Conservation (phyloP, 2,797 vertebrate species). For the Linurgus olivaceus region DNA sequence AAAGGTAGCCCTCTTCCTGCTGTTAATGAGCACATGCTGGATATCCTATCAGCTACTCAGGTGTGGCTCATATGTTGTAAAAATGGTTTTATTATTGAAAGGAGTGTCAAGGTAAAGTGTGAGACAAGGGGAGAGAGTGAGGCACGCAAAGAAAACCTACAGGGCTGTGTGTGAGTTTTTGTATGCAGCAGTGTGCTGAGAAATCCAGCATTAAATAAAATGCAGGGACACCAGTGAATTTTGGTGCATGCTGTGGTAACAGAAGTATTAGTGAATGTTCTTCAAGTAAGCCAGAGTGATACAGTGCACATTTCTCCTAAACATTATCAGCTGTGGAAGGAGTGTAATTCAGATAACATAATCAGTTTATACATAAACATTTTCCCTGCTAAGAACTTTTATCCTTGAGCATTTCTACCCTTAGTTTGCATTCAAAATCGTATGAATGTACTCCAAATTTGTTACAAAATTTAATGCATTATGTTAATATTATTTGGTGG, state of each 20-base stretch:
- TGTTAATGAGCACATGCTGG: not conserved
- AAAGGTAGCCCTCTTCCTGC: not conserved
- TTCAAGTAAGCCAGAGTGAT: not conserved
- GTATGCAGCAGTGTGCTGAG: not conserved
- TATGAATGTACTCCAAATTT: not conserved
- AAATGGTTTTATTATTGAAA: not conserved
- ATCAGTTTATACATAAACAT: slow-evolving; percentile 27
- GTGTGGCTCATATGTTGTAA: not conserved
- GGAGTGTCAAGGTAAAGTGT: not conserved
- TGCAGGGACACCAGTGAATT: not conserved
- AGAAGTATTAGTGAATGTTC: not conserved
- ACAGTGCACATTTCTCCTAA: not conserved
- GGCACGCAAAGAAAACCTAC: not conserved
- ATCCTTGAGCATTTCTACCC: slow-evolving; percentile 1
- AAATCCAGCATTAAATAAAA: not conserved
- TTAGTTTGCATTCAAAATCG: not conserved
- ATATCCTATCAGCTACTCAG: not conserved
- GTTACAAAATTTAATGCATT: not conserved
- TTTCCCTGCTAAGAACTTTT: not conserved
- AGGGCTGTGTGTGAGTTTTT: not conserved
- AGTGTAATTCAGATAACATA: not conserved
- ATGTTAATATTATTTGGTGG: not conserved
- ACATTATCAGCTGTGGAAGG: not conserved
- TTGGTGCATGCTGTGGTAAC: not conserved
- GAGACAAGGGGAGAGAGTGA: not conserved